Base-by-base conservation (phyloP, 2,888 invertebrate genomes). In the Acanthosepion lycidas region DNA sequence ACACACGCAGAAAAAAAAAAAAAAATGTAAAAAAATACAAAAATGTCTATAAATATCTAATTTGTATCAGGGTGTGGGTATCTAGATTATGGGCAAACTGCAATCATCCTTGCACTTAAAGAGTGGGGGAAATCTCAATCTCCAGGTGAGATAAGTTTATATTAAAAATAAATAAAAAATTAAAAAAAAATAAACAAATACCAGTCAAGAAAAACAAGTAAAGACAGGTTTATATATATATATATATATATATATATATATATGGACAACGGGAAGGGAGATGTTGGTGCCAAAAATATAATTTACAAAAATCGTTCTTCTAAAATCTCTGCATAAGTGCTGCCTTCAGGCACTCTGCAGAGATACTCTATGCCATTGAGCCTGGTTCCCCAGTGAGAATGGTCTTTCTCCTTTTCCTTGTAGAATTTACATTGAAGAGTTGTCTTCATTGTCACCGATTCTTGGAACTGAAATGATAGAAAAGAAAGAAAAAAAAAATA, bases 351-450 rank as follows among this genome's bases (percentile, higher is more conserved):
- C 55, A 96, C 95, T 96, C 97, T 96, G 96, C 98, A 98, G 95
- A 98, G 98, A 94, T 98, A 97, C 95, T 98, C 98, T 95, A 98
- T 98, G 96, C 98, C 98, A 96, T 98, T 98, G 4, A 98, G 97
- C 33, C 97, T 97, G 53, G 97, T 97, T 48, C 98, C 98, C 98
- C 98, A 98, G 94, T 98, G 98, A 95, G 98, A 98, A 96, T 98
- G 98, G 92, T 98, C 97, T 78, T 97, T 97, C 95, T 98, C 98
- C 91, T 97, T 97, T 91, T 97, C 96, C 95, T 97, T 97, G 96
- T 98, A 98, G 95, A 98, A 98, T 96, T 98, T 98, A 95, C 98
- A 98, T 96, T 98, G 98, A 94, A 98, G 97, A 95, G 97, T 97
- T 91, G 98, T 97, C n/a, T 97, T 97, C 95, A 98, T 96, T 94